A percentile compares a stretch with the other conserved stretches of the same genome.
These are phyloP conservation scores for Ormyrus nitidulus DNA, from an alignment of 2,888 invertebrate species.

Conservation along the genomic window DNA sequence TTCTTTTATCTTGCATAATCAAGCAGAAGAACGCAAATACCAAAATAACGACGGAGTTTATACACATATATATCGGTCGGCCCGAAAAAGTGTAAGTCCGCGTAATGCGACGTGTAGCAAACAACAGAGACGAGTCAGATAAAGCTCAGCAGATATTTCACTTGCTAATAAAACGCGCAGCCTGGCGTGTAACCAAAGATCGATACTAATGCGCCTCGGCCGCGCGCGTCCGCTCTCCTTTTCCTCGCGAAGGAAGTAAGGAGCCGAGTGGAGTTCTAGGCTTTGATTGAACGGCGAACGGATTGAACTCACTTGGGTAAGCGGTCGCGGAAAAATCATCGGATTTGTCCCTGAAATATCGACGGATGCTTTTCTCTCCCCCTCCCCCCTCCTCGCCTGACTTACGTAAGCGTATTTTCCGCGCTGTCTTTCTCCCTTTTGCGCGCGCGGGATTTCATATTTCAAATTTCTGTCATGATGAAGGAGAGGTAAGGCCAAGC, in stretches of 20 bases:
- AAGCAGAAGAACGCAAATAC: no score
- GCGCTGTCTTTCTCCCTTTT: not conserved
- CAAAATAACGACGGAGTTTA: no score
- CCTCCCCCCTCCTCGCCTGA: not conserved
- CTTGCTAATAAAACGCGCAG: conserved; percentile 45
- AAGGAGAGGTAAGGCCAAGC: no score
- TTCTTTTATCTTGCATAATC: no score
- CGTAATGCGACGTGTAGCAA: no score
- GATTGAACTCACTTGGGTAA: not conserved
- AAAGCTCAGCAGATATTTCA: conserved; percentile 3
- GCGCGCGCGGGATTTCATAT: no score
- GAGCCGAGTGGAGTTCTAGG: not conserved
- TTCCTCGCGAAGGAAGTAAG: not conserved
- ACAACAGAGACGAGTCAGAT: no score
- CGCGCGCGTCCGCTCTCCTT: no score
- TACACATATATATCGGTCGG: no score
- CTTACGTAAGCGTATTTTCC: not conserved
- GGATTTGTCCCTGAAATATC: no score
- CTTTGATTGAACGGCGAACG: conserved; percentile 30
- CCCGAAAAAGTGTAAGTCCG: no score
- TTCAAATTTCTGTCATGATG: no score
- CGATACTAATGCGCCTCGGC: conserved; percentile 43
- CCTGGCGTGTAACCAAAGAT: conserved; percentile 30
- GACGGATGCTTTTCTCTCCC: not conserved
- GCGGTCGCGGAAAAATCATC: conserved; percentile 16